phyloP scores from a whole-genome alignment of 1,140 invertebrate genomes.

The Scaptomyza montana region DNA sequence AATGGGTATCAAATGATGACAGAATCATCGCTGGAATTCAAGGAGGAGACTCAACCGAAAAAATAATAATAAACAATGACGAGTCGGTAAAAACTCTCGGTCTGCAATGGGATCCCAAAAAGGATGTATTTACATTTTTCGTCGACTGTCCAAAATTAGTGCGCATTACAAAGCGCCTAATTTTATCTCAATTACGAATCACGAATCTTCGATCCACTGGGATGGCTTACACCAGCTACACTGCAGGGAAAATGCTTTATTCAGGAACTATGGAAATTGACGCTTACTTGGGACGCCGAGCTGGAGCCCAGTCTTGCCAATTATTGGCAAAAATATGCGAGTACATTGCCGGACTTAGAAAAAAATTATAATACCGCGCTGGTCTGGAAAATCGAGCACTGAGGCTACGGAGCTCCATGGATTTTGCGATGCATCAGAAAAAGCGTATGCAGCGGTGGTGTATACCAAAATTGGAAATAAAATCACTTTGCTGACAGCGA shows the following conservation, averaged over 20 bases:
- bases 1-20: not conserved
- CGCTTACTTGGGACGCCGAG: not conserved
- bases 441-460: not conserved
- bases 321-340: not conserved
- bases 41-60: not conserved
- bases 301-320: not conserved
- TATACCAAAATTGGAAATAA: no score
- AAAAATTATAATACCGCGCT: not conserved
- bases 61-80: no score
- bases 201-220: not conserved
- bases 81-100: not conserved
- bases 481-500: no score
- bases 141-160: not conserved
- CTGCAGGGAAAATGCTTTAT: conserved; percentile 6
- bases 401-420: not conserved
- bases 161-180: not conserved
- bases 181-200: not conserved
- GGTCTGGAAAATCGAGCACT: not conserved
- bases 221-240: not conserved
- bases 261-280: conserved; percentile 3
- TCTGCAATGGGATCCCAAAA: not conserved
- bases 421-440: not conserved
- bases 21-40: not conserved
- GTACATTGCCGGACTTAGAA: not conserved
- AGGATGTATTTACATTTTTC: not conserved